Evolutionary conservation across 2,888 invertebrate genomes (phyloP).

Genomic region (Drosophila siamana): DNA sequence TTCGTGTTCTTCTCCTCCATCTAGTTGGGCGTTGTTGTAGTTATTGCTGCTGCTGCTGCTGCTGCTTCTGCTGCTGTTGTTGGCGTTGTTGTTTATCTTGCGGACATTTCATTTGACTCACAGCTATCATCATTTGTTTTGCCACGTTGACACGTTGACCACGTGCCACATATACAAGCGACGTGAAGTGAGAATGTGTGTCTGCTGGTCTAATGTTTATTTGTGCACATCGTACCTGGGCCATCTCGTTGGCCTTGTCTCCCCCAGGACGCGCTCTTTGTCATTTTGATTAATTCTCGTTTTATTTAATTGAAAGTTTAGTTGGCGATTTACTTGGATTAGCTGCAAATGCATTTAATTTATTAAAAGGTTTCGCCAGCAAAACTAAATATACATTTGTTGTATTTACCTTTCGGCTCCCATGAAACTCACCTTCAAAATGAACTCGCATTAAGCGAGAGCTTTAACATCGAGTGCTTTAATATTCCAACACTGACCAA

Average conservation of each 20-base stretch:
- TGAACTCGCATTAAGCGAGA: neutral
- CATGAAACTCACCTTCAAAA: neutral
- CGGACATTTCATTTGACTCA: constrained; percentile 73
- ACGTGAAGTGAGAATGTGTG: constrained; percentile 16
- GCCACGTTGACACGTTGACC: constrained; percentile 72
- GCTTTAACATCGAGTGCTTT: neutral
- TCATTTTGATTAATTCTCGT: constrained; percentile 68
- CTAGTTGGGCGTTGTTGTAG: neutral
- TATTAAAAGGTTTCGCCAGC: constrained; percentile 23
- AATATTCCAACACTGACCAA: neutral
- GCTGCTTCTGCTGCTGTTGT: neutral
- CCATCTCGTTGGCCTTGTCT: constrained; percentile 46
- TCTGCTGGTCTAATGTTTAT: constrained; percentile 60
- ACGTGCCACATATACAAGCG: constrained; percentile 40
- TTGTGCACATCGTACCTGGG: constrained; percentile 54
- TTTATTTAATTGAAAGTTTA: constrained; percentile 73
- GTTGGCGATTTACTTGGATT: constrained; percentile 55
- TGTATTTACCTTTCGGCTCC: too few relatives aligned
- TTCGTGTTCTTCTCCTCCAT: constrained; percentile 1
- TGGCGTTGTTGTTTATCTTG: constrained; percentile 42
- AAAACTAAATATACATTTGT: neutral
- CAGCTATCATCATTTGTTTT: constrained; percentile 77
- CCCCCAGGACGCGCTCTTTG: constrained; percentile 20
- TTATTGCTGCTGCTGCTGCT: neutral
- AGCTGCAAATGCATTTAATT: constrained; percentile 53